A percentile compares a stretch with the other conserved stretches of the same genome.
Conservation (phyloP, 2,113 vertebrate species). For the Chunga burmeisteri region DNA sequence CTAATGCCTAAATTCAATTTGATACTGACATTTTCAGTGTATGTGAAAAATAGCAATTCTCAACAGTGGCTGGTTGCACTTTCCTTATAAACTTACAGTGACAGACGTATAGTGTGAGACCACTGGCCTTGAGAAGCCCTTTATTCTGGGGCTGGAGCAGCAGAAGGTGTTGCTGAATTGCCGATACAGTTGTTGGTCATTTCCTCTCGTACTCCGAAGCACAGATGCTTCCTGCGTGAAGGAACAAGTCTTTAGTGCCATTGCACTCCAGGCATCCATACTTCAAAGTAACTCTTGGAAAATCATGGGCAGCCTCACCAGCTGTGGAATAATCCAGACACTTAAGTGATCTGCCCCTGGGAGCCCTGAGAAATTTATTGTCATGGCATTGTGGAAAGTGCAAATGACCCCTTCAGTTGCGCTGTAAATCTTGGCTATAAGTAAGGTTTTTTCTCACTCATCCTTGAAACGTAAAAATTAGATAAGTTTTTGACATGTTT, state of each 20-base stretch:
- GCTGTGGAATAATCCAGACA: background rate
- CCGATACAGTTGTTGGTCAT: background rate
- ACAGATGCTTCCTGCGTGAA: fast-evolving
- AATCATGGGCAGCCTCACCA: background rate
- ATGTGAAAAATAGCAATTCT: background rate
- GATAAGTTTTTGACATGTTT: fast-evolving
- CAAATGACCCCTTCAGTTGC: background rate
- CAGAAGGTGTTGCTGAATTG: background rate
- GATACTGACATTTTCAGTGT: background rate
- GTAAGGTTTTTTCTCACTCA: background rate
- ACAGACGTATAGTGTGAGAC: background rate
- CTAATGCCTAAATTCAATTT: background rate
- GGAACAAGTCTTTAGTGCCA: fast-evolving
- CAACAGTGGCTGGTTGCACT: background rate
- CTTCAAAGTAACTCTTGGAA: background rate
- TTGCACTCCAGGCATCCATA: background rate
- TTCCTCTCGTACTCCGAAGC: background rate
- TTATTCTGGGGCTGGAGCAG: background rate
- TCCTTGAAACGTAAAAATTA: background rate
- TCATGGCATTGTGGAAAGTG: background rate
- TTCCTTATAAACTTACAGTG: fast-evolving
- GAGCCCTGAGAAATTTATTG: background rate
- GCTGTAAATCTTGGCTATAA: background rate
- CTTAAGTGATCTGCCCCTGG: background rate
- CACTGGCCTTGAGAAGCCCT: background rate